These are phyloP conservation scores for Probaryconus sp. DNA, from an alignment of 1,140 invertebrate genomes.

Conservation along the genomic window DNA sequence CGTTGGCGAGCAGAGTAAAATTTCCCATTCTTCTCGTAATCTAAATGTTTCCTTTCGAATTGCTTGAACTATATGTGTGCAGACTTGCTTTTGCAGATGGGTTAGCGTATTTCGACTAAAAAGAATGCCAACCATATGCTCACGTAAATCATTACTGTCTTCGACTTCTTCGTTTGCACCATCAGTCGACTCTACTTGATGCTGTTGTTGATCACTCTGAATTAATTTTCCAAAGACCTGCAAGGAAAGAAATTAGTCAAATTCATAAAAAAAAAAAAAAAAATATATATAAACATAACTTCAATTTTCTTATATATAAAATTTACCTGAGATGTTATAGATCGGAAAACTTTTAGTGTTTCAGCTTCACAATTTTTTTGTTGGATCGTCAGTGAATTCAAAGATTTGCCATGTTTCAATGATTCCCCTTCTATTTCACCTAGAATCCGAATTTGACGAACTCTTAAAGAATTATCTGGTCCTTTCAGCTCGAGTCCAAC, in stretches of 20 bases:
- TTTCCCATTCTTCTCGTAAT: constrained; percentile 94
- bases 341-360: constrained; percentile 94
- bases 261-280: neutral
- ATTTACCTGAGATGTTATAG: constrained; percentile 92
- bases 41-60: constrained; percentile 92
- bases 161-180: constrained; percentile 79
- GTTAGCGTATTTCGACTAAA: constrained; percentile 96
- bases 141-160: constrained; percentile 91
- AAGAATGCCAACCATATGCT: constrained; percentile 97
- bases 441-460: constrained; percentile 88
- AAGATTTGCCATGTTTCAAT: constrained; percentile 78
- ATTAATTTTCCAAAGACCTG: constrained; percentile 96
- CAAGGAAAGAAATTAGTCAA: constrained; percentile 27
- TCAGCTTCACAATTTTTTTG: constrained; percentile 94
- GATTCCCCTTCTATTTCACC: constrained; percentile 80
- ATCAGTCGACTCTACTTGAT: constrained; percentile 70
- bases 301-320: too few species aligned
- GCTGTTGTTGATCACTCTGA: constrained; percentile 78
- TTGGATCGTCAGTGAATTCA: constrained; percentile 83
- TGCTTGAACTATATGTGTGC: constrained; percentile 92
- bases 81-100: constrained; percentile 95
- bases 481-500: constrained; percentile 93
- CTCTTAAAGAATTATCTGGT: constrained; percentile 91
- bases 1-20: constrained; percentile 74
- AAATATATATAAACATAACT: neutral